Conservation (phyloP, 2,888 invertebrate genomes). For the Dorcus hopei region DNA sequence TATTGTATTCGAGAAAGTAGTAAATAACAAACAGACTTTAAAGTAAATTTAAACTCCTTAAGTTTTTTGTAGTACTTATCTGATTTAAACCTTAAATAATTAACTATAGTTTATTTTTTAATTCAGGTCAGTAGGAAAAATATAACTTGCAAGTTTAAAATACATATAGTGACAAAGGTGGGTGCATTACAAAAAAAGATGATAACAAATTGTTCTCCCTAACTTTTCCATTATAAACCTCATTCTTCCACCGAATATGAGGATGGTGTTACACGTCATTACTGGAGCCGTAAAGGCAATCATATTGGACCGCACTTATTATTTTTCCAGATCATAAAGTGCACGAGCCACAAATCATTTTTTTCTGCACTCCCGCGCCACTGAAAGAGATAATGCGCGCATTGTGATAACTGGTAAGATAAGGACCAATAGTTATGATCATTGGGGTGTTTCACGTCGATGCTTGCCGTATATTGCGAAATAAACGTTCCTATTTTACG, state of each 20-base stretch:
- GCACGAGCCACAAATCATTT: slow-evolving; percentile 36
- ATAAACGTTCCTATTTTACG: slow-evolving; percentile 36
- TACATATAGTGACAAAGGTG: too few species aligned
- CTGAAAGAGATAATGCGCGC: slow-evolving; percentile 26
- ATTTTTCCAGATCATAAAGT: slow-evolving; percentile 42
- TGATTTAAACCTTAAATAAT: too few species aligned
- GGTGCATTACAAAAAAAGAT: too few species aligned
- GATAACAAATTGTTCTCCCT: slow-evolving; percentile 15
- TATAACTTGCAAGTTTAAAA: too few species aligned
- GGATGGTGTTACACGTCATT: slow-evolving; percentile 32
- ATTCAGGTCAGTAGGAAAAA: too few species aligned
- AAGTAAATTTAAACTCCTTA: too few species aligned
- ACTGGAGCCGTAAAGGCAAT: slow-evolving; percentile 40
- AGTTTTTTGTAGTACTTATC: too few species aligned
- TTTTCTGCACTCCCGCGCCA: slow-evolving; percentile 11
- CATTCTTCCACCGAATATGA: not conserved
- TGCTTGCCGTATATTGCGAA: slow-evolving; percentile 35
- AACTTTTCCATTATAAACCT: slow-evolving; percentile 11
- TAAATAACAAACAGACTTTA: too few species aligned
- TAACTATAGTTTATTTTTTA: too few species aligned
- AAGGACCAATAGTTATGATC: slow-evolving; percentile 28
- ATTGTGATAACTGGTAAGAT: slow-evolving; percentile 25
- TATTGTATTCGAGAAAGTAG: too few species aligned
- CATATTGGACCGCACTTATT: slow-evolving; percentile 42
- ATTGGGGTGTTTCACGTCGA: slow-evolving; percentile 27